Base-by-base conservation (phyloP, 2,888 invertebrate genomes). In the Anthophora plumipes region DNA sequence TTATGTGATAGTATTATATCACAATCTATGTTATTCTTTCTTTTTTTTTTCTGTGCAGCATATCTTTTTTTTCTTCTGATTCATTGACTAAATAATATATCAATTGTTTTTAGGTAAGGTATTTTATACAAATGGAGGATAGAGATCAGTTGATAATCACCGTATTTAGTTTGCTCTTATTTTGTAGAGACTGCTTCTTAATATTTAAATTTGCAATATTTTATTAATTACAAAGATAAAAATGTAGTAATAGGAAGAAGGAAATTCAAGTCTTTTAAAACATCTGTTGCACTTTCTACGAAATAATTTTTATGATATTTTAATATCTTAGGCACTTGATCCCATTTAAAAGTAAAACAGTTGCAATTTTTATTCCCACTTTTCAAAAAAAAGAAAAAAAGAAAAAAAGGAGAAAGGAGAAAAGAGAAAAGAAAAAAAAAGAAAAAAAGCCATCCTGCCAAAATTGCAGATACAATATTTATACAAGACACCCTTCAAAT, bases 111-210 rank as follows among this genome's bases (percentile, higher is more conserved):
- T 71, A 25, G 46, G 57, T 55, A 63, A 46, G 57, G 25, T 52
- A 20, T 48, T 41, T 22, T 63, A 48, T 59, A 61, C 43, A 59
- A 74, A 83, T 74, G 69, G 67, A 73, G 64, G 57, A 77, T 60
- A 50, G 54, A 8, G 70, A 80, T 86, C 77, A 66, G 79, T 83
- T 85, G 83, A 76, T 86, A 86, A 85, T 87, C 81, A 55, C 60
- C 72, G 74, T 80, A 83, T 31, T 71, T 72, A 64, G 69, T 66
- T 22, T 55, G 7, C 59, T 25, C 17, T 25, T 48, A 31, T 31
- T 46, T 57, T 69, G 43, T 50, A 79, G 83, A 85, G 79, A 86
- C 87, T 87, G 80, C 76, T 75, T 76, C 66, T 73, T 82, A 77
- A 76, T 20, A 43, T 73, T 55, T 74, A 75, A 79, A 61, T 66